Percentiles rank a stretch among this genome's conserved stretches.
Conservation (phyloP, 2,113 vertebrate genomes). For the Seriola aureovittata region DNA sequence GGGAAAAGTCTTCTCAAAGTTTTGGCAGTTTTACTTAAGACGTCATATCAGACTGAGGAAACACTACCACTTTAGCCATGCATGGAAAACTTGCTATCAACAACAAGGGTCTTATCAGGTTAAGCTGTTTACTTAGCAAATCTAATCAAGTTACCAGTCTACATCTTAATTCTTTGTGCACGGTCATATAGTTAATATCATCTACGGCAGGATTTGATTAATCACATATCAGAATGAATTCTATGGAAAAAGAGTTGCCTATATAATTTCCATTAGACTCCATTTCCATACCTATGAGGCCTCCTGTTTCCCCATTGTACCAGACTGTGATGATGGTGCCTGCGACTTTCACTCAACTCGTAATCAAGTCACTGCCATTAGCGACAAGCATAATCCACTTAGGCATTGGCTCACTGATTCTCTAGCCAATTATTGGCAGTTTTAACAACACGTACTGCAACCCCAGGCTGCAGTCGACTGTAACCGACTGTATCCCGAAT, state of each 20-base stretch:
- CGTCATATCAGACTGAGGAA: background rate
- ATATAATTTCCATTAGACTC: constrained; percentile 33
- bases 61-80: background rate
- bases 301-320: constrained; percentile 8
- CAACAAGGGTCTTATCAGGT: background rate
- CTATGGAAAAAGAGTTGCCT: constrained; percentile 17
- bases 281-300: constrained; percentile 35
- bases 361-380: constrained; percentile 69
- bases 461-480: constrained; percentile 47
- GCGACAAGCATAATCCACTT: constrained; percentile 74
- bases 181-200: background rate
- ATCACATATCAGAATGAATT: background rate
- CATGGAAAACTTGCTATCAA: background rate
- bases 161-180: background rate
- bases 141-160: background rate
- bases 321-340: constrained; percentile 37
- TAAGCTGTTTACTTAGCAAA: constrained; percentile 6
- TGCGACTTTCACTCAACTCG: constrained; percentile 60
- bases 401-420: constrained; percentile 66
- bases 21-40: constrained; percentile 27
- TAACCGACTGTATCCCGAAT: constrained; percentile 56
- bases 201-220: background rate
- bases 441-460: constrained; percentile 60
- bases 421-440: constrained; percentile 74
- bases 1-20: constrained; percentile 35